Conservation (phyloP, 2,797 vertebrate genomes). For the Melanotaenia trifasciata region DNA sequence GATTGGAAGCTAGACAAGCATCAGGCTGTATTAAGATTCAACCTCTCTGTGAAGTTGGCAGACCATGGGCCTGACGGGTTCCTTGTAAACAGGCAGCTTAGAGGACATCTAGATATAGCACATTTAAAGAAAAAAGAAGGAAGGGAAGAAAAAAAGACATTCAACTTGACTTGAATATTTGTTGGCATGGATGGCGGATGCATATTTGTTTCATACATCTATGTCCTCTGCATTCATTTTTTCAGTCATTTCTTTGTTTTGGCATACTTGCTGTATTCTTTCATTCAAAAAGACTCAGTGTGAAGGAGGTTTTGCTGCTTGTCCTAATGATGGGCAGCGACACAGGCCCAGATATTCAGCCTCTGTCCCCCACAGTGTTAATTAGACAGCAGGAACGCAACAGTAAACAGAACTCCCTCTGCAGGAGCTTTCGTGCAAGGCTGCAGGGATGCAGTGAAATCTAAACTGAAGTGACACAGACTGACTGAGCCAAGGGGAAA, state of each 20-base stretch:
- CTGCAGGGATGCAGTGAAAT: conserved; percentile 71
- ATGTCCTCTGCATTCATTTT: conserved; percentile 6
- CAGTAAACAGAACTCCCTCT: conserved; percentile 57
- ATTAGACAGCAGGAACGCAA: conserved; percentile 73
- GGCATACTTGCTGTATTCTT: conserved; percentile 1
- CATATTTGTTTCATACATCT: conserved; percentile 11
- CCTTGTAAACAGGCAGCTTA: conserved; percentile 57
- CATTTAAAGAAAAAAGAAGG: conserved; percentile 29
- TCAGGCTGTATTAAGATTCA: conserved; percentile 72
- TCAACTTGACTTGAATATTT: conserved; percentile 26
- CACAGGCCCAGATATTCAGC: conserved; percentile 17
- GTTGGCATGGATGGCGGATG: conserved; percentile 19
- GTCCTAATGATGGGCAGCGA: conserved; percentile 16
- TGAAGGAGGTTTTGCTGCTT: not conserved
- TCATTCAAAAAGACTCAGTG: conserved; percentile 27
- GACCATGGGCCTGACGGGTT: conserved; percentile 50
- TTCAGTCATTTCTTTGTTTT: conserved; percentile 1
- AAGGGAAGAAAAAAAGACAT: conserved; percentile 10
- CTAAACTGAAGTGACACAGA: conserved; percentile 83
- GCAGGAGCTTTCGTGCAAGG: conserved; percentile 56
- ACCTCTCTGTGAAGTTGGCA: conserved; percentile 53
- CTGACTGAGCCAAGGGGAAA: conserved; percentile 70
- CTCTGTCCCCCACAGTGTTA: conserved; percentile 65
- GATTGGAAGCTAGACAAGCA: conserved; percentile 70
- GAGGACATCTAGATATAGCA: conserved; percentile 32